phyloP scores from a whole-genome alignment of 2,888 invertebrate genomes.

The Dione juno region DNA sequence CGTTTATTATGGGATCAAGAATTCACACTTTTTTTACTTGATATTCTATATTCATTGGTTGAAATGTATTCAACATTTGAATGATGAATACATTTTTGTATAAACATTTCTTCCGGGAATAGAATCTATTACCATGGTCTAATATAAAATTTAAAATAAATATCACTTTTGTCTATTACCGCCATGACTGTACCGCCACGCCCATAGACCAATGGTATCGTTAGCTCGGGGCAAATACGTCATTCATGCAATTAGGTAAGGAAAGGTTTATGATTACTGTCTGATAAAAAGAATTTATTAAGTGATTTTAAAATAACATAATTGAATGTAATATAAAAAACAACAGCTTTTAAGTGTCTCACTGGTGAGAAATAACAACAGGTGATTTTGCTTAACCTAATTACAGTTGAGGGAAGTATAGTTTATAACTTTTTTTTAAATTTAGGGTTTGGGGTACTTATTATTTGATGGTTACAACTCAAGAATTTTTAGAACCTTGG shows the following conservation, averaged over 20 bases:
- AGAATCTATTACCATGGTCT: no score
- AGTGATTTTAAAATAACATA: constrained; percentile 22
- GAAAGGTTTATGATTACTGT: constrained; percentile 33
- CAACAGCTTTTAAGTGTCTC: background rate
- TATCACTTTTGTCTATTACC: background rate
- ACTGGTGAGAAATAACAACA: background rate
- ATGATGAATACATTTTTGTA: no score
- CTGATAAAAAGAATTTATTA: constrained; percentile 26
- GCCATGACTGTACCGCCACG: constrained; percentile 50
- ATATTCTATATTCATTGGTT: no score
- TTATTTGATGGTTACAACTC: background rate
- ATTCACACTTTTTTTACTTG: no score
- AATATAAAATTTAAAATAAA: no score
- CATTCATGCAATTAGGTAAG: constrained; percentile 30
- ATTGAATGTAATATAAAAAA: constrained; percentile 6
- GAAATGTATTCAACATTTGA: no score
- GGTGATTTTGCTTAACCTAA: background rate
- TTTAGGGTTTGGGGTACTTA: background rate
- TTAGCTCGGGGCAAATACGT: constrained; percentile 34
- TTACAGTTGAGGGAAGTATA: constrained; percentile 1
- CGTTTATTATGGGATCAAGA: no score
- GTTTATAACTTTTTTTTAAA: constrained; percentile 4
- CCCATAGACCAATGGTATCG: constrained; percentile 46
- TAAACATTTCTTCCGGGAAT: no score
- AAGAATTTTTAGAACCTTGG: background rate